Evolutionary conservation across 1,140 invertebrate species (phyloP).

Genomic region (Acromyrmex charruanus): DNA sequence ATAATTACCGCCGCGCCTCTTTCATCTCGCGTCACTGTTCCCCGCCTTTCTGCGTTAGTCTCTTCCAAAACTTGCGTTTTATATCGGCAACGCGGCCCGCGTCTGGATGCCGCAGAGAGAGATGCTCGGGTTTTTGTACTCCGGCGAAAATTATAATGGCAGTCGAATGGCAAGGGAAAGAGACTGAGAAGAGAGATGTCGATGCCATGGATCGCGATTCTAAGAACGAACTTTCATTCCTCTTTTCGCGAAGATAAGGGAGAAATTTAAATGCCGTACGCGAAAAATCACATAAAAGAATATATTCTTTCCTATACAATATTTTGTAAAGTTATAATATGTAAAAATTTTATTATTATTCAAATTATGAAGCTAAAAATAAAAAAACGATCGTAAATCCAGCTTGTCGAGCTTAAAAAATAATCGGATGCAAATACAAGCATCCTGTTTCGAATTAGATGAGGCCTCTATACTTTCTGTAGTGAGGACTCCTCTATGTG

Average conservation of each 20-base stretch:
- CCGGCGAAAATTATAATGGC: not conserved
- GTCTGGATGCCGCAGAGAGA: constrained; percentile 22
- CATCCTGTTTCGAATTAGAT: constrained; percentile 43
- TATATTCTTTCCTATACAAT: not conserved
- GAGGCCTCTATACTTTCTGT: constrained; percentile 61
- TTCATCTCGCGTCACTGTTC: constrained; percentile 54
- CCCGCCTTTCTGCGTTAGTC: constrained; percentile 8
- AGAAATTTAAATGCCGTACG: not conserved
- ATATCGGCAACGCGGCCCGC: constrained; percentile 27
- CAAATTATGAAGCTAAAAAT: too few relatives aligned
- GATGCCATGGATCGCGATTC: not conserved
- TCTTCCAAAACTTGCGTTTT: constrained; percentile 51
- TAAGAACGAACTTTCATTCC: not conserved
- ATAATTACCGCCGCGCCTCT: constrained; percentile 72
- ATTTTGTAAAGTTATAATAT: not conserved
- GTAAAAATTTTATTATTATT: not conserved
- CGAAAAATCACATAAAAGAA: not conserved
- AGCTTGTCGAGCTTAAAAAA: constrained; percentile 18
- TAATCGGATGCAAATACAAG: constrained; percentile 60
- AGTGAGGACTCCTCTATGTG: constrained; percentile 18
- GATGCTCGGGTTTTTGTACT: constrained; percentile 28
- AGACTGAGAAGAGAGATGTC: not conserved
- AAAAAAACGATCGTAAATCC: not conserved
- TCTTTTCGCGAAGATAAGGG: not conserved
- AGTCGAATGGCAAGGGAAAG: too few relatives aligned